phyloP scores from a whole-genome alignment of 2,113 vertebrate species.

The Aythya baeri region DNA sequence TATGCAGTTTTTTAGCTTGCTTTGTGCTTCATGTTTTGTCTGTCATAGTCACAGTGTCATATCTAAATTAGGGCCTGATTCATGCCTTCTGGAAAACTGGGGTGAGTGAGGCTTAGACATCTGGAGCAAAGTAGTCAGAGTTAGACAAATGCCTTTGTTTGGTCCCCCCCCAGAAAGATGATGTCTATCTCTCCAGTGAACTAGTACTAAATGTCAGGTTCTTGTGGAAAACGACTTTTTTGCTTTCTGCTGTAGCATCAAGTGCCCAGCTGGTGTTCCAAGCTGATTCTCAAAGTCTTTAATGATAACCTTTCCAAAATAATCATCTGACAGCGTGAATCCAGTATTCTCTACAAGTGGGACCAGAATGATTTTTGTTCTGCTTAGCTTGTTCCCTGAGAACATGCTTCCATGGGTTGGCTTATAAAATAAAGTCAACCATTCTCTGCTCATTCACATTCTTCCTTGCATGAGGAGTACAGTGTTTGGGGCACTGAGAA shows the following conservation, averaged over 20 bases:
- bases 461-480: background rate
- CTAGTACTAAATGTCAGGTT: background rate
- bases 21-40: background rate
- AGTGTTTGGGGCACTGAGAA: background rate
- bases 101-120: background rate
- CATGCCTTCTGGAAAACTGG: background rate
- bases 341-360: background rate
- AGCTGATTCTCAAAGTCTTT: background rate
- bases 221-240: background rate
- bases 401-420: background rate
- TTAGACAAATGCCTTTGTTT: background rate
- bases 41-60: background rate
- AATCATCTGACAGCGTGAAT: background rate
- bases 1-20: background rate
- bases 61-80: background rate
- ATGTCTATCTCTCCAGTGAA: background rate
- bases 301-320: background rate
- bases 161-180: background rate
- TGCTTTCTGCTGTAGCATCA: background rate
- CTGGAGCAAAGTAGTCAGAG: background rate
- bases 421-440: background rate
- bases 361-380: background rate
- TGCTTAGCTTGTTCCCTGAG: background rate
- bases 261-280: background rate
- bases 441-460: background rate